Evolutionary conservation across 2,888 invertebrate genomes (phyloP).

Genomic region (Polyommatus iphigenia): DNA sequence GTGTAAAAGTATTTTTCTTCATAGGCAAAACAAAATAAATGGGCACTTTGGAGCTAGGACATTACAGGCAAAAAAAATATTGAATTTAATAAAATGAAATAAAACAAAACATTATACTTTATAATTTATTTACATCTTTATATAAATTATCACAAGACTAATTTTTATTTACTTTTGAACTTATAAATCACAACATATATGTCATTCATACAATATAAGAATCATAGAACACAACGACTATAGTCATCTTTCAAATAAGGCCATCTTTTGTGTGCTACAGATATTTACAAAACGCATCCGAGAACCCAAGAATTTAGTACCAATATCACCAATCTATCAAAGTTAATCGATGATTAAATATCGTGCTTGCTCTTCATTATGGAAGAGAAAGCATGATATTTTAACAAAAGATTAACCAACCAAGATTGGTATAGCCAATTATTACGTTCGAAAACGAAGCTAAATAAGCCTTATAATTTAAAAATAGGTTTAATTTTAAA

Average conservation of each 20-base stretch:
- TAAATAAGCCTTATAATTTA: slow-evolving; percentile 3
- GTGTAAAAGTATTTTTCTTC: no score
- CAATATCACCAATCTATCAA: not conserved
- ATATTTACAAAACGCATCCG: slow-evolving; percentile 44
- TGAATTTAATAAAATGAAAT: slow-evolving; percentile 32
- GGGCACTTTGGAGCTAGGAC: no score
- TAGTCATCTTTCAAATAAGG: slow-evolving; percentile 68
- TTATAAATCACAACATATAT: slow-evolving; percentile 77
- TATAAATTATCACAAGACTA: slow-evolving; percentile 80
- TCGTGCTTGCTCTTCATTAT: not conserved
- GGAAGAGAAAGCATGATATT: not conserved
- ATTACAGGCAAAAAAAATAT: no score
- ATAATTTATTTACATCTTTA: slow-evolving; percentile 77
- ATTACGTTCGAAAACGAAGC: not conserved
- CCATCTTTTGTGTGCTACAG: slow-evolving; percentile 61
- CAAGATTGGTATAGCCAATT: not conserved
- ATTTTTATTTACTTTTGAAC: slow-evolving; percentile 73
- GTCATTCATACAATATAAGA: slow-evolving; percentile 67
- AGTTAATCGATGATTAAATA: not conserved
- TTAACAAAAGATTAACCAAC: not conserved
- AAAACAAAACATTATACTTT: slow-evolving; percentile 64
- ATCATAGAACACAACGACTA: slow-evolving; percentile 58
- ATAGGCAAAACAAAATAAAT: no score
- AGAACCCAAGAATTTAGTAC: slow-evolving; percentile 25
- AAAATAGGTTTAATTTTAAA: not conserved